Base-by-base conservation (phyloP, 2,888 invertebrate species). In the Melanostoma mellinum region DNA sequence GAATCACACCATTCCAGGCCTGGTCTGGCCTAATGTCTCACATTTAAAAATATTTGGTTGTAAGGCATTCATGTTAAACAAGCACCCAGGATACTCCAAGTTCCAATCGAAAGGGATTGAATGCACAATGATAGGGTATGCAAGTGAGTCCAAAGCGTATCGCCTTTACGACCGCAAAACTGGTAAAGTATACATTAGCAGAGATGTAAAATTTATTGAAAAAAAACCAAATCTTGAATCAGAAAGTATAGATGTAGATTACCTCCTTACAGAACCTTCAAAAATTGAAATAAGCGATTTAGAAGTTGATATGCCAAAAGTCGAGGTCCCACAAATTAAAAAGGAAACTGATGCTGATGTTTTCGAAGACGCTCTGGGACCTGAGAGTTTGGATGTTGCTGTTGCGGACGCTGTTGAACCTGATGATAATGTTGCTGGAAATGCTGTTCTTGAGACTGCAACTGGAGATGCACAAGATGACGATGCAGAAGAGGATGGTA, bases 21-120 rank as follows among this genome's bases (percentile, higher is more conserved):
- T 58, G 61, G 61, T 61, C 61, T 46, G 48, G 61, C 55, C 55
- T 6, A 55, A 36, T 55, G 38, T 55, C n/a, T 52, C 33, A n/a
- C 53, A 72, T 52, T 44, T 53, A 1, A 71, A 52, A 56, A 6
- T 72, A 3, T 53, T 61, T 61, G 60, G 61, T 38, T 42, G 60
- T 20, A 61, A 55, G 6, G 60, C 58, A 6, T 32, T 71, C 5
- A 67, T 67, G 55, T 35, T 67, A 5, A 67, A 55, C 20, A 71
- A 71, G 35, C 48, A 40, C n/a, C 60, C 50, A 60, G 58, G 71
- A 33, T 5, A 50, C n/a, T 60, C 60, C 2, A 61, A 72, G 36
- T 44, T 61, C n/a, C 3, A 50, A 1, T 3, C 60, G 6, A 72
- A 52, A 9, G 52, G 60, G 2, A 30, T 58, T 3, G 58, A 58